Base-by-base conservation (phyloP, 2,113 vertebrate species). In the Gymnarchus niloticus region DNA sequence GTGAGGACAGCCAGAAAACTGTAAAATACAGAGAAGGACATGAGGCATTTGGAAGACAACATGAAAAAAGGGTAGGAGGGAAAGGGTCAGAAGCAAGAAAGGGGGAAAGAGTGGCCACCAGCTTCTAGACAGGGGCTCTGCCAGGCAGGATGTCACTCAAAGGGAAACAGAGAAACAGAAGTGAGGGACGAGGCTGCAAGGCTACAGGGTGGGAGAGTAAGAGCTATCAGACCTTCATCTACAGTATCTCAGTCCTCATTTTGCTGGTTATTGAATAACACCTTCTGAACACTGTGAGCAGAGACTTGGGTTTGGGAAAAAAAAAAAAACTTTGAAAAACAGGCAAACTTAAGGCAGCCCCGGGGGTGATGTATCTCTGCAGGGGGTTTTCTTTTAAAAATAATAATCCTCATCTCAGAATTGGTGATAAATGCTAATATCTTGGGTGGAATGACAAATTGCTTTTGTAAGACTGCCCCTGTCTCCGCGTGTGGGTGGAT, bases 361-460 rank as follows among this genome's bases (percentile, higher is more conserved):
- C 7, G 21, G 46, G 44, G 76, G 19, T 49, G 6, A 8, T 49
- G 8, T 80, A 10, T 7, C 44, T 80, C 76, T 21, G 0, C 65
- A 0, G 65, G 65, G 33, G 65, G 19, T 28, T 41, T 69, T 12
- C 21, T 57, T 23, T 10, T 12, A 61, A 61, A 61, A 33, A 77
- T 46, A 23, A 77, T 46, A 77, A 78, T 48, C 44, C 6, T 78
- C 76, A 48, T 23, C 46, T 44, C 76, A 80, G 44, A 80, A 44
- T 80, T 33, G 44, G 76, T 80, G 46, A 80, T 80, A 80, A 37
- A 80, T 49, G 76, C 76, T 48, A 80, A 80, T 80, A 49, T 37
- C 46, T 49, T 4, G 19, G 41, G 44, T n/a, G 1, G 44, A 19
- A 80, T 23, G 2, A 48, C 41, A 49, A 21, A 80, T 49, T 48